Evolutionary conservation across 1,140 invertebrate genomes (phyloP).

Genomic region (Parasteatoda tepidariorum): DNA sequence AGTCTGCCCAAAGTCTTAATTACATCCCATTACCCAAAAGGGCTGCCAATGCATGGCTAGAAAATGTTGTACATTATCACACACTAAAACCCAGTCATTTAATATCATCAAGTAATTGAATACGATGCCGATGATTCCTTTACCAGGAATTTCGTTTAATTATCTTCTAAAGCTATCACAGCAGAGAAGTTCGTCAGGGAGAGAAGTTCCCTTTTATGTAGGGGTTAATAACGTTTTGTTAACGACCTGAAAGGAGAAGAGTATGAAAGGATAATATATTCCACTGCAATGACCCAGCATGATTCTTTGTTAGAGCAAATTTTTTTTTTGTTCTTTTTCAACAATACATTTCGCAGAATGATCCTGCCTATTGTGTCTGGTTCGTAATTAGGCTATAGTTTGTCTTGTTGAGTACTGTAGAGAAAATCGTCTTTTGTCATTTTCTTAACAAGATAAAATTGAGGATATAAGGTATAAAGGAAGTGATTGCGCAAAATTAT

Average conservation of each 20-base stretch:
- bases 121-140: not conserved
- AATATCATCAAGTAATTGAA: conserved; percentile 11
- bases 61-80: not conserved
- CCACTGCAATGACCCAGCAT: not conserved
- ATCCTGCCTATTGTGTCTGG: not conserved
- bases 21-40: not conserved
- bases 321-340: not conserved
- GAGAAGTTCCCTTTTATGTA: not conserved
- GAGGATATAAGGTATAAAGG: no score
- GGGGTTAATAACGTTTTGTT: not conserved
- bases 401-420: not conserved
- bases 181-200: not conserved
- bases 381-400: not conserved
- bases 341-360: not conserved
- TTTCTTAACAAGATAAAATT: no score
- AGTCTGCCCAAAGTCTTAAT: not conserved
- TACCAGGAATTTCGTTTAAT: not conserved
- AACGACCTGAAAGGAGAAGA: not conserved
- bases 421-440: not conserved
- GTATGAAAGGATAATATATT: not conserved
- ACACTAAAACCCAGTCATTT: conserved; percentile 5
- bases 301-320: not conserved
- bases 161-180: not conserved
- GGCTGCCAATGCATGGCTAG: not conserved
- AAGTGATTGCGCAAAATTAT: no score